phyloP scores from a whole-genome alignment of 2,113 vertebrate genomes.

The Bos javanicus region DNA sequence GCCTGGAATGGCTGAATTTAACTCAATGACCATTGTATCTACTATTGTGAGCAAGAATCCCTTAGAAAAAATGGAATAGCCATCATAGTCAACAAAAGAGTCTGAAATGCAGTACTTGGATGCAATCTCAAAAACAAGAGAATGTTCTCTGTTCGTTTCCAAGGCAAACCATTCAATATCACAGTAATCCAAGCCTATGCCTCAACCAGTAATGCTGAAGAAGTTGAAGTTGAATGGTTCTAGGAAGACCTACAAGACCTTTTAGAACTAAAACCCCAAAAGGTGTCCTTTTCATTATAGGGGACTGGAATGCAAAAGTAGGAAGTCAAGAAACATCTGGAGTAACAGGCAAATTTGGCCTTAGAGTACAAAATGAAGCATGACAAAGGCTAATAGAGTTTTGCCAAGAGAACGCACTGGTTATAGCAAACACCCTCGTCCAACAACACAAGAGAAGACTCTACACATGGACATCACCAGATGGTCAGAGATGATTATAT shows the following conservation, averaged over 20 bases:
- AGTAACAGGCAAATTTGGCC: not conserved
- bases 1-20: not conserved
- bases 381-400: not conserved
- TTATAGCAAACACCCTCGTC: not conserved
- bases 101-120: not conserved
- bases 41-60: not conserved
- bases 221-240: not conserved
- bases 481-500: not conserved
- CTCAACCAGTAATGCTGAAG: not conserved
- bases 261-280: not conserved
- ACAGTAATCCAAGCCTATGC: accelerated
- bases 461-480: not conserved
- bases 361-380: not conserved
- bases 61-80: not conserved
- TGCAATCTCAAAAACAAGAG: accelerated
- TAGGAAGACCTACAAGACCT: not conserved
- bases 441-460: not conserved
- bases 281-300: not conserved
- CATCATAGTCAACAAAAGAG: not conserved
- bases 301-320: not conserved
- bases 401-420: not conserved
- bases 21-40: not conserved
- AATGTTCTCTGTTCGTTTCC: not conserved
- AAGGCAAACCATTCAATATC: not conserved
- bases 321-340: not conserved